A percentile compares a stretch with the other conserved stretches of the same genome.
phyloP scores from a whole-genome alignment of 2,113 vertebrate genomes.

The Lota lota region DNA sequence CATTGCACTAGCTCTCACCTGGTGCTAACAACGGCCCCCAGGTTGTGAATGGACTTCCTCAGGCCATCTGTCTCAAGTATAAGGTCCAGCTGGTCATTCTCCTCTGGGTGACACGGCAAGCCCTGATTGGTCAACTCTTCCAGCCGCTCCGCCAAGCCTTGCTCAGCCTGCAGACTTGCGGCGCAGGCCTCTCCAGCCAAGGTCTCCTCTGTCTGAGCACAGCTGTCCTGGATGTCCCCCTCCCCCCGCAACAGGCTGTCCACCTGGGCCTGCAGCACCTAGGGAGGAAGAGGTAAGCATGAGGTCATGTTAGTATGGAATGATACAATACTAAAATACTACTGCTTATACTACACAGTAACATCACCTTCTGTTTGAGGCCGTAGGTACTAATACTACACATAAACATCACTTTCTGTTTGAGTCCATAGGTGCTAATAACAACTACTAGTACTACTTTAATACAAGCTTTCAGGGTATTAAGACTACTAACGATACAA shows the following conservation, averaged over 20 bases:
- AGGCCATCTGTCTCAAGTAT: conserved; percentile 91
- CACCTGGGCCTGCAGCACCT: conserved; percentile 93
- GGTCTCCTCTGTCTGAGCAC: conserved; percentile 82
- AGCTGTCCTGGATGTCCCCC: conserved; percentile 82
- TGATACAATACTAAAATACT: too few species aligned
- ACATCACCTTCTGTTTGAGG: conserved; percentile 91
- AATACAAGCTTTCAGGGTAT: too few species aligned
- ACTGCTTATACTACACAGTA: too few species aligned
- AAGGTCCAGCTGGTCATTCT: conserved; percentile 94
- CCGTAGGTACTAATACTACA: conserved; percentile 76
- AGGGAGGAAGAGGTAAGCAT: not conserved
- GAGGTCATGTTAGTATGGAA: too few species aligned
- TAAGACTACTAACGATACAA: too few species aligned
- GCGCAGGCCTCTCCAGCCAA: conserved; percentile 84
- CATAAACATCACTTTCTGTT: conserved; percentile 84
- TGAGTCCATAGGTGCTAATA: conserved; percentile 41
- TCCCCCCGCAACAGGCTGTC: conserved; percentile 85
- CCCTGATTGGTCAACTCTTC: conserved; percentile 77
- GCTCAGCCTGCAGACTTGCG: conserved; percentile 81
- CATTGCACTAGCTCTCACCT: conserved; percentile 55
- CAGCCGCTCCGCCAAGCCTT: conserved; percentile 84
- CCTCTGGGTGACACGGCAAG: conserved; percentile 86
- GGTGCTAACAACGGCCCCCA: conserved; percentile 93
- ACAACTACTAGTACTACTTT: too few species aligned
- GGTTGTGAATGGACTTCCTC: conserved; percentile 95